Percentiles rank a stretch among this genome's conserved stretches.
Evolutionary conservation across 2,797 vertebrate genomes (phyloP).

Genomic region (Sternarchorhynchus goeldii): DNA sequence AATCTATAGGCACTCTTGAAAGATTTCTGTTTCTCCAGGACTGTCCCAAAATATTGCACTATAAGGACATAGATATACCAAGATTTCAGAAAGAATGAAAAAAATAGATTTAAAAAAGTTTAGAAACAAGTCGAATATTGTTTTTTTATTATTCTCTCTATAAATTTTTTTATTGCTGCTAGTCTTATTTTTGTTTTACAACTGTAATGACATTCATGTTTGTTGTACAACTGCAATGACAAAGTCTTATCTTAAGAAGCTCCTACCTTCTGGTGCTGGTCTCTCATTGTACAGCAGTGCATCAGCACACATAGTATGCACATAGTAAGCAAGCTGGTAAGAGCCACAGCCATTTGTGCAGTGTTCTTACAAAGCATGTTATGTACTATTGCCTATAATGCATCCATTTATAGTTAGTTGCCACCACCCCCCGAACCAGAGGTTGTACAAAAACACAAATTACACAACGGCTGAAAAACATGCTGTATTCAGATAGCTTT

Average conservation of each 20-base stretch:
- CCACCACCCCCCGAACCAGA: not conserved
- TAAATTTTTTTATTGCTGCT: too few species aligned
- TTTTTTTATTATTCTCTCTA: not conserved
- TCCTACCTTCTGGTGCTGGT: conserved; percentile 64
- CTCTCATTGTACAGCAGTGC: not conserved
- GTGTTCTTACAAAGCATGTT: not conserved
- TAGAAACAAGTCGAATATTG: conserved; percentile 25
- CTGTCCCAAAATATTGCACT: conserved; percentile 56
- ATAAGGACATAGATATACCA: not conserved
- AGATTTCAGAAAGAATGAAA: not conserved
- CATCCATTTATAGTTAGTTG: not conserved
- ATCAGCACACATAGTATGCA: not conserved
- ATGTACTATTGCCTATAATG: not conserved
- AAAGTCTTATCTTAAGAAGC: not conserved
- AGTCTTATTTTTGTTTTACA: too few species aligned
- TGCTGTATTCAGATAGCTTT: conserved; percentile 35
- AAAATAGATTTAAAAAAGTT: conserved; percentile 38
- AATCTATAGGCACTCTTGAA: conserved; percentile 68
- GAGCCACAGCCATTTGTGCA: not conserved
- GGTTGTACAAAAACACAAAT: not conserved
- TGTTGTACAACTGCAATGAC: too few species aligned
- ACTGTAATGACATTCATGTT: too few species aligned
- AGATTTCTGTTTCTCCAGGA: conserved; percentile 75
- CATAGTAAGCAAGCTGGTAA: not conserved
- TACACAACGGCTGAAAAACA: not conserved